Base-by-base conservation (phyloP, 2,888 invertebrate species). In the Idaea biselata region DNA sequence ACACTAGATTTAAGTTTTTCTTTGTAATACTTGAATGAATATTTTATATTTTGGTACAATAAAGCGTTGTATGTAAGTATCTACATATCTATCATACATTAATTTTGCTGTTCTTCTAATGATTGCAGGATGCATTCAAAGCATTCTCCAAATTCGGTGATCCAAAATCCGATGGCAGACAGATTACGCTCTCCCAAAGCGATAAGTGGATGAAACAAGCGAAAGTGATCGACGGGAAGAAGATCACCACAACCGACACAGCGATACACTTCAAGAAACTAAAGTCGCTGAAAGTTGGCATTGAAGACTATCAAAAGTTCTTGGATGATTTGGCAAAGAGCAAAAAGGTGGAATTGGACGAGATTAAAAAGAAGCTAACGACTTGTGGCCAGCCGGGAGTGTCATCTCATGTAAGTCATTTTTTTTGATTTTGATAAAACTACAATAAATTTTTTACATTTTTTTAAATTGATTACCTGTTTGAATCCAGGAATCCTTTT, bases 201-300 rank as follows among this genome's bases (percentile, higher is more conserved):
- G 98, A 98, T 86, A 98, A 97, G 88, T 98, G 98, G 98, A 96
- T 98, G 95, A 97, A 97, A 79, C 98, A 98, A 82, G 97, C 97
- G 0, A 96, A 91, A 71, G 92, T 95, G 8, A 96, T 97, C 72
- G 97, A 94, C 71, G 95, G 95, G 1, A 97, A 97, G 88, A 96
- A 96, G 80, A 96, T 97, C 68, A 96, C 97, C 0, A 97, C 98
- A 16, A 97, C 97, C 3, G 98, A 98, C 81, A 98, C 97, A 0
- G 97, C 96, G 58, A 97, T 98, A 69, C 95, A 96, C 82, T 98
- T 97, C 86, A 97, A 97, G 82, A 97, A 97, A 82, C 94, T 97
- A 73, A 97, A 97, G 94, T 95, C 94, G 58, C 91, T 95, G 83
- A 97, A 97, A 83, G 93, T 97, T 18, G 93, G 94, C 1, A 89